phyloP scores from a whole-genome alignment of 2,797 vertebrate species.

The Leptodactylus fallax region DNA sequence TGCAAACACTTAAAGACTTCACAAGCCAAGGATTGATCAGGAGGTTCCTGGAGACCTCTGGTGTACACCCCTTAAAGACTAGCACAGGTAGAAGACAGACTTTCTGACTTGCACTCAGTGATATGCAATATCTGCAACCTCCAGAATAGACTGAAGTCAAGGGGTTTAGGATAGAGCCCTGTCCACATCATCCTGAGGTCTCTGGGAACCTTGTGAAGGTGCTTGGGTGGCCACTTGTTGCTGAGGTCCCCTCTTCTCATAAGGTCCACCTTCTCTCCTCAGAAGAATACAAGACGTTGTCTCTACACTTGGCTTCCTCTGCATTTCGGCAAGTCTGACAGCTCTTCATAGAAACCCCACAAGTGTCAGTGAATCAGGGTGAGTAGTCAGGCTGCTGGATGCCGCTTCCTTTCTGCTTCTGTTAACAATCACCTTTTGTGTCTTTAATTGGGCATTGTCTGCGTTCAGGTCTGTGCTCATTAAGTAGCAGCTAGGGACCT shows the following conservation, averaged over 20 bases:
- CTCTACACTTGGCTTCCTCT: not conserved
- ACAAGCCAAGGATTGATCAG: not conserved
- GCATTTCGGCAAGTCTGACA: not conserved
- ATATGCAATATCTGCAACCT: not conserved
- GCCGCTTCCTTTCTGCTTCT: not conserved
- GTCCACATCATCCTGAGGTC: not conserved
- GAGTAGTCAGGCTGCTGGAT: not conserved
- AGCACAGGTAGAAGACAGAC: not conserved
- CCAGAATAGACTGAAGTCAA: not conserved
- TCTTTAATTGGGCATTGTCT: not conserved
- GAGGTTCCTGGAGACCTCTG: not conserved
- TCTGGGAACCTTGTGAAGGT: not conserved
- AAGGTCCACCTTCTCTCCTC: constrained; percentile 28
- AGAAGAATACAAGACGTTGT: constrained; percentile 16
- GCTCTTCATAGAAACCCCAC: not conserved
- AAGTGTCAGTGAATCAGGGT: constrained; percentile 17
- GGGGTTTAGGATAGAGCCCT: not conserved
- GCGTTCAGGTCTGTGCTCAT: not conserved
- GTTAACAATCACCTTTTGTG: not conserved
- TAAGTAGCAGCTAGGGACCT: not conserved
- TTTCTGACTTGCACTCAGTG: not conserved
- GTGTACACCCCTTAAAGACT: not conserved
- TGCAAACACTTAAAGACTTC: not conserved
- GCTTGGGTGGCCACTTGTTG: constrained; percentile 39
- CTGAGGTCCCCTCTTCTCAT: not conserved